A percentile compares a stretch with the other conserved stretches of the same genome.
Conservation (phyloP, 2,888 invertebrate genomes). For the Himalopsyche japonica region DNA sequence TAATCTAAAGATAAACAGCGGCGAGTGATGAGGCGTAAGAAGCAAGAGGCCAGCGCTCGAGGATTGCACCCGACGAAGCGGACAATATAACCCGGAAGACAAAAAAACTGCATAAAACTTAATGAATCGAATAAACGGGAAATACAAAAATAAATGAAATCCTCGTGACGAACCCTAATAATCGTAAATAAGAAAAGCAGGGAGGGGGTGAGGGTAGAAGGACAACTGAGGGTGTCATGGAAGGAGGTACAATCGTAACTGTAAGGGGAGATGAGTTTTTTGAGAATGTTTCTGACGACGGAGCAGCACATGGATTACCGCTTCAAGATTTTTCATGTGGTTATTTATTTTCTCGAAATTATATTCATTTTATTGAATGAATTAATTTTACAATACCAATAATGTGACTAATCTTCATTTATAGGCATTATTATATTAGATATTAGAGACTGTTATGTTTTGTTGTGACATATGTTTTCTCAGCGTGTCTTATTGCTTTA, state of each 20-base stretch:
- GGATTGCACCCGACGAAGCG: not conserved
- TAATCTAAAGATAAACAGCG: not conserved
- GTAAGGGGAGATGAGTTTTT: not conserved
- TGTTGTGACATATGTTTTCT: too few species aligned
- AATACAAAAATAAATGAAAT: slow-evolving; percentile 35
- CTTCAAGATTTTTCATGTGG: not conserved
- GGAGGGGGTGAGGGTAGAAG: not conserved
- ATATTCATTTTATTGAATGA: too few species aligned
- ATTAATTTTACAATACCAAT: too few species aligned
- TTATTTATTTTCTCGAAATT: too few species aligned
- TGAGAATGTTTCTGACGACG: not conserved
- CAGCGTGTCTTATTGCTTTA: too few species aligned
- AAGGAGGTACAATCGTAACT: not conserved
- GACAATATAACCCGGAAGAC: slow-evolving; percentile 14
- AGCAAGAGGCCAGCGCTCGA: not conserved
- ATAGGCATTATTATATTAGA: too few species aligned
- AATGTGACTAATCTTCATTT: too few species aligned
- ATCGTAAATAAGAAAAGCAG: slow-evolving; percentile 31
- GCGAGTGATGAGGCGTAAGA: not conserved
- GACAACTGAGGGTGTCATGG: not conserved
- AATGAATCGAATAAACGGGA: slow-evolving; percentile 35
- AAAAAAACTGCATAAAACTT: slow-evolving; percentile 33
- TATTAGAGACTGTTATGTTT: too few species aligned
- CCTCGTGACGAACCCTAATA: slow-evolving; percentile 33
- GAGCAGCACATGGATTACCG: not conserved